Base-by-base conservation (phyloP, 2,888 invertebrate genomes). In the Anagyrus pseudococci region DNA sequence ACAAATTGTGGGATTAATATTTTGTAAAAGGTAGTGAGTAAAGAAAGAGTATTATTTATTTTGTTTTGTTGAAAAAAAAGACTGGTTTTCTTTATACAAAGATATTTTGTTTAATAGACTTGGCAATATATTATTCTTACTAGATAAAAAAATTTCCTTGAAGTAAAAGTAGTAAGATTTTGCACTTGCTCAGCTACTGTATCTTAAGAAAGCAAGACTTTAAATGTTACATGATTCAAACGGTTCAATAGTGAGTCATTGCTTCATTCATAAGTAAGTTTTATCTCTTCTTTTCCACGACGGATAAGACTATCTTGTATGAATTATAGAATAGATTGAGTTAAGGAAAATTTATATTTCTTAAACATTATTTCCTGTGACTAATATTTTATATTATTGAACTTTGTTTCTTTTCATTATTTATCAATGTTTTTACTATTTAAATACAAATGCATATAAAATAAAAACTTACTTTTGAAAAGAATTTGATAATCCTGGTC, bases 381-480 rank as follows among this genome's bases (percentile, higher is more conserved):
- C 4, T 29, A 7, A 29, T 29, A 4, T 10, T 7, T 29, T 4
- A 29, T 29, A 29, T 10, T 7, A 7, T 29, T 29, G 6, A 4
- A 29, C 29, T 29, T 29, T 26, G 6, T 29, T 22, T 13, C 15
- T 13, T 46, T 15, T 15, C 29, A n/a, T 22, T 37, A 15, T 6
- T n/a, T 40, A 22, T 13, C 22, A 44, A 17, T 52, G 13, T 17
- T 17, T 13, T 29, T 20, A 20, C 10, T 15, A 26, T 41, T 33
- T 10, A 22, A 41, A 13, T 19, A n/a, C 15, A 19, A 1, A 29
- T 0, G 22, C 29, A 17, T n/a, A 48, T 37, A 10, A 1, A 56
- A 20, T 2, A 44, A 47, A 15, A 25, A 55, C 59, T 60, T 4
- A 54, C 52, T 50, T 62, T 8, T 57, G 4, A 41, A 40, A 43